Conservation (phyloP, 2,888 invertebrate genomes). For the Torymus aiolomorphi region DNA sequence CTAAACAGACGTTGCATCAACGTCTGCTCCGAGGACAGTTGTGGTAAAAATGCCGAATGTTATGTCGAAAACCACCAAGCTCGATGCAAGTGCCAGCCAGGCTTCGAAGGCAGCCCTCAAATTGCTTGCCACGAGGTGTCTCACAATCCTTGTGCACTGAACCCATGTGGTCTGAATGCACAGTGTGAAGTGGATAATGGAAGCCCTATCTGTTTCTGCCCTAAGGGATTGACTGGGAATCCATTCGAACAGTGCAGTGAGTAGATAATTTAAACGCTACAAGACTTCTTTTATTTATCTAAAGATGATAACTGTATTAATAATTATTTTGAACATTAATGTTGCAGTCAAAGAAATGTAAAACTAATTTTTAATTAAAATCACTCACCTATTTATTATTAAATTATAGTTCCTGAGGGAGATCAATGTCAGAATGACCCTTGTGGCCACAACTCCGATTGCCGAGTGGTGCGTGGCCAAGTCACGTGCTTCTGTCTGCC, state of each 20-base stretch:
- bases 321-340: background rate
- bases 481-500: conserved; percentile 92
- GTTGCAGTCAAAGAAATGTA: background rate
- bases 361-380: conserved; percentile 19
- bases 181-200: conserved; percentile 90
- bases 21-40: conserved; percentile 86
- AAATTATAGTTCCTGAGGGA: conserved; percentile 87
- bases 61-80: conserved; percentile 88
- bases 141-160: conserved; percentile 87
- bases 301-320: background rate
- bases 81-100: conserved; percentile 88
- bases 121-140: conserved; percentile 83
- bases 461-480: conserved; percentile 84
- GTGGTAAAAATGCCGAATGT: conserved; percentile 88
- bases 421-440: conserved; percentile 89
- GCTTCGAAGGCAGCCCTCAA: conserved; percentile 87
- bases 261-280: conserved; percentile 73
- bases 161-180: conserved; percentile 92
- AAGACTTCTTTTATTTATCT: background rate
- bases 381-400: conserved; percentile 1
- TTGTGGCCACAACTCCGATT: conserved; percentile 90
- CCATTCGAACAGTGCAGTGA: conserved; percentile 93
- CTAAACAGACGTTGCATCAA: conserved; percentile 90
- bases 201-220: conserved; percentile 92
- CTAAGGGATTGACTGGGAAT: conserved; percentile 92